Evolutionary conservation across 2,113 vertebrate genomes (phyloP).

Genomic region (Hemichromis elongatus): DNA sequence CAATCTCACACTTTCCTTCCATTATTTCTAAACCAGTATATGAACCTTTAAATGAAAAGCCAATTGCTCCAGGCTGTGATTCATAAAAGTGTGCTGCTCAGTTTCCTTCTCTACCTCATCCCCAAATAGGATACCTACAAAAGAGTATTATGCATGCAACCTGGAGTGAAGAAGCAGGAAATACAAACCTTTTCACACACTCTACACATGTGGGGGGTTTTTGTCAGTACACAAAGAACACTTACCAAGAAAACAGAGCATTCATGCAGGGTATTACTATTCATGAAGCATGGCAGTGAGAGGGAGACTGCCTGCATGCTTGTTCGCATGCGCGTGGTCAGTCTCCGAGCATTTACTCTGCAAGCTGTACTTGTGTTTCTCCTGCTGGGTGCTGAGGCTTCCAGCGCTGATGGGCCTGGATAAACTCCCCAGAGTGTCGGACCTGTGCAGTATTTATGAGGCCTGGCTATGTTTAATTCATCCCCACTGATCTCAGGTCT

Average conservation of each 20-base stretch:
- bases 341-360: conserved; percentile 45
- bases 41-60: neutral
- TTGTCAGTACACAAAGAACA: conserved; percentile 55
- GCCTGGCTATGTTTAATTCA: conserved; percentile 74
- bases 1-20: neutral
- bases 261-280: conserved; percentile 65
- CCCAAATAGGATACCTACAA: neutral
- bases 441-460: conserved; percentile 72
- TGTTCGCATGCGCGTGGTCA: conserved; percentile 16
- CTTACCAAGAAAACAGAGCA: conserved; percentile 54
- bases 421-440: conserved; percentile 56
- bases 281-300: conserved; percentile 55
- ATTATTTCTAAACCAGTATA: neutral
- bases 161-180: conserved; percentile 27
- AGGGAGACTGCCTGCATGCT: conserved; percentile 34
- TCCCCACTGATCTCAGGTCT: conserved; percentile 61
- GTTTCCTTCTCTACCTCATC: conserved; percentile 4
- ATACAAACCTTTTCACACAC: conserved; percentile 52
- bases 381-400: conserved; percentile 62
- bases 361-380: conserved; percentile 66
- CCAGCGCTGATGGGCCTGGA: conserved; percentile 58
- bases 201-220: conserved; percentile 18
- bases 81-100: neutral
- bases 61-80: neutral
- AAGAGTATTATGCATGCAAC: conserved; percentile 32